These are phyloP conservation scores for Andricus grossulariae DNA, from an alignment of 1,140 invertebrate genomes.

Conservation along the genomic window DNA sequence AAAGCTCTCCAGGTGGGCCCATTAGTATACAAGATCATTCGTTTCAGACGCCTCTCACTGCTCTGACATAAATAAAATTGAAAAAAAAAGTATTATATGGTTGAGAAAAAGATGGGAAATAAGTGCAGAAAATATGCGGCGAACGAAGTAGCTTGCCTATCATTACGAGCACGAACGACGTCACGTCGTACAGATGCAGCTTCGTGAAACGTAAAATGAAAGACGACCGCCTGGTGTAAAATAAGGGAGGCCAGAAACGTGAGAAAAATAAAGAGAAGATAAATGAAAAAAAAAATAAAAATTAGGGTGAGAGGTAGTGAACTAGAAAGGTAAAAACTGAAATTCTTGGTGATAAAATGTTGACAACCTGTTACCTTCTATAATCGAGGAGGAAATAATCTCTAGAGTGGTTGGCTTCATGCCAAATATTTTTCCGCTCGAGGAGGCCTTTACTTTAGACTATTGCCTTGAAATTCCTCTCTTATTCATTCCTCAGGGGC, in stretches of 20 bases:
- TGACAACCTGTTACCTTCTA: slow-evolving; percentile 56
- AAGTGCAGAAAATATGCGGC: slow-evolving; percentile 14
- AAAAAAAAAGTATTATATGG: neutral
- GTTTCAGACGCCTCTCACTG: too few species aligned
- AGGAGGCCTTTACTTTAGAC: slow-evolving; percentile 12
- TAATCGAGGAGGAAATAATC: slow-evolving; percentile 42
- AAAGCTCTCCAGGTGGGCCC: too few species aligned
- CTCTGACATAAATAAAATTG: slow-evolving; percentile 11
- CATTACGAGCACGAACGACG: slow-evolving; percentile 14
- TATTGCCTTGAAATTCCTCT: slow-evolving; percentile 10
- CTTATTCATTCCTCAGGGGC: neutral
- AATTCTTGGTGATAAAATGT: slow-evolving; percentile 52
- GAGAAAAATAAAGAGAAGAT: neutral
- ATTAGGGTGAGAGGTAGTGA: slow-evolving; percentile 31
- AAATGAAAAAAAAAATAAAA: slow-evolving; percentile 1
- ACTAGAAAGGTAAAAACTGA: slow-evolving; percentile 32
- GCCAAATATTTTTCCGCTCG: slow-evolving; percentile 44
- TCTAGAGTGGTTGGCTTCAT: slow-evolving; percentile 48
- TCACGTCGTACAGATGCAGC: slow-evolving; percentile 18
- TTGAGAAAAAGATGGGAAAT: slow-evolving; percentile 16
- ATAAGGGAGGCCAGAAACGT: slow-evolving; percentile 2
- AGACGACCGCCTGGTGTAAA: slow-evolving; percentile 9
- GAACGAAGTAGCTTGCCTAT: slow-evolving; percentile 19
- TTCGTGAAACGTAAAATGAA: slow-evolving; percentile 22
- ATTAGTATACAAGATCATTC: too few species aligned